Evolutionary conservation across 2,888 invertebrate species (phyloP).

Genomic region (Nephrotoma appendiculata): DNA sequence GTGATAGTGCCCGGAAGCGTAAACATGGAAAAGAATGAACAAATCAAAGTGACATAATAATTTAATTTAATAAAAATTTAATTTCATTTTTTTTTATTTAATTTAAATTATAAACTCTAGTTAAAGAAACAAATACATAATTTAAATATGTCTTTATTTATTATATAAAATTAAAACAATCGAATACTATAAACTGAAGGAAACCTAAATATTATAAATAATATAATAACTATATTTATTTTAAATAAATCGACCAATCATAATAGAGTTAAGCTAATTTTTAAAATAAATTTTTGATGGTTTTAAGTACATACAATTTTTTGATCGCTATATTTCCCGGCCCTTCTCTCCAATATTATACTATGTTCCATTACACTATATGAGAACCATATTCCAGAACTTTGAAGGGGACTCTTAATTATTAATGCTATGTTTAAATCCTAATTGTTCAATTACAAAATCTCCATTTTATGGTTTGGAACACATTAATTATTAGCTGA

Average conservation of each 20-base stretch:
- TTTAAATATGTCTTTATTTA: background rate
- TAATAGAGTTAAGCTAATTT: background rate
- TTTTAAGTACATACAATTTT: too few relatives aligned
- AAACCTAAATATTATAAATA: background rate
- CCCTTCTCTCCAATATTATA: too few relatives aligned
- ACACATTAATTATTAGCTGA: too few relatives aligned
- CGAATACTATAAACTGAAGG: too few relatives aligned
- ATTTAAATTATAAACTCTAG: background rate
- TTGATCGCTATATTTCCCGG: too few relatives aligned
- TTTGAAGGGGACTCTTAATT: too few relatives aligned
- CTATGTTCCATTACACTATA: too few relatives aligned
- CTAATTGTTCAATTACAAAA: too few relatives aligned
- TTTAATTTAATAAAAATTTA: background rate
- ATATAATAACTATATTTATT: background rate
- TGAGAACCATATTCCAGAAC: too few relatives aligned
- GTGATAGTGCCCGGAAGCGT: constrained; percentile 11
- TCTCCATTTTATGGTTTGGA: too few relatives aligned
- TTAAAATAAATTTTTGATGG: background rate
- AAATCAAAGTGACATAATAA: background rate
- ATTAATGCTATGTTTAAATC: too few relatives aligned
- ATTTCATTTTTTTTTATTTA: background rate
- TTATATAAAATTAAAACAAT: background rate
- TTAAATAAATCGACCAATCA: background rate
- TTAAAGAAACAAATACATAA: background rate
- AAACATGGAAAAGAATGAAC: constrained; percentile 14